A percentile compares a stretch with the other conserved stretches of the same genome.
phyloP scores from a whole-genome alignment of 2,113 vertebrate species.

The Balaenoptera acutorostrata region DNA sequence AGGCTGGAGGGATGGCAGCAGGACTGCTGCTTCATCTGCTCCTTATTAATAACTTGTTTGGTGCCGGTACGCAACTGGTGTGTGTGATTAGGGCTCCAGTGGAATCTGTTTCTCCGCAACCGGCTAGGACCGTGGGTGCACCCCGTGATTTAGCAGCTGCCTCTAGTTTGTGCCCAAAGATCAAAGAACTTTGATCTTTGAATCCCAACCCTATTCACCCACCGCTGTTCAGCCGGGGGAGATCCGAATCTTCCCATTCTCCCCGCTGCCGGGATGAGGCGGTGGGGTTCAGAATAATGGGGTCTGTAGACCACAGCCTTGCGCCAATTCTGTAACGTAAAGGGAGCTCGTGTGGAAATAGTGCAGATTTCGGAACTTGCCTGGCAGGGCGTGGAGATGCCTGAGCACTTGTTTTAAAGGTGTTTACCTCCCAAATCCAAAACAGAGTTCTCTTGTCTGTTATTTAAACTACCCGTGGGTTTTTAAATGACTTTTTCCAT shows the following conservation, averaged over 20 bases:
- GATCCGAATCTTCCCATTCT: neutral
- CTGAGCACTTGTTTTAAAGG: constrained; percentile 45
- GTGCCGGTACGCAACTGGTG: constrained; percentile 32
- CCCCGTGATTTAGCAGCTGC: constrained; percentile 55
- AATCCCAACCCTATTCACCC: constrained; percentile 24
- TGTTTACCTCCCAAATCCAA: constrained; percentile 24
- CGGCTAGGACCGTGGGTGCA: constrained; percentile 28
- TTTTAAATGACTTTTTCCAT: constrained; percentile 10
- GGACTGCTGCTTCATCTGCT: constrained; percentile 59
- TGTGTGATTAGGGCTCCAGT: constrained; percentile 15
- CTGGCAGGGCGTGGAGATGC: constrained; percentile 42
- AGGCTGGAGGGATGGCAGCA: constrained; percentile 7
- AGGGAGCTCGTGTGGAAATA: neutral
- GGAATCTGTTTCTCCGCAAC: constrained; percentile 2
- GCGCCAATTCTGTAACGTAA: neutral
- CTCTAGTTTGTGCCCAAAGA: constrained; percentile 44
- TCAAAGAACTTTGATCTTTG: constrained; percentile 57
- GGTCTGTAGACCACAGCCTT: neutral
- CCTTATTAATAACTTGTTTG: constrained; percentile 61
- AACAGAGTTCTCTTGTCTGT: neutral
- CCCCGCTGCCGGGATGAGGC: neutral
- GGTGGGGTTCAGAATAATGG: neutral
- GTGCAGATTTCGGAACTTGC: constrained; percentile 18
- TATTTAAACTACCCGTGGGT: neutral
- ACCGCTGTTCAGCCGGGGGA: neutral